Base-by-base conservation (phyloP, 2,888 invertebrate genomes). In the Apomyelois bistriatella region DNA sequence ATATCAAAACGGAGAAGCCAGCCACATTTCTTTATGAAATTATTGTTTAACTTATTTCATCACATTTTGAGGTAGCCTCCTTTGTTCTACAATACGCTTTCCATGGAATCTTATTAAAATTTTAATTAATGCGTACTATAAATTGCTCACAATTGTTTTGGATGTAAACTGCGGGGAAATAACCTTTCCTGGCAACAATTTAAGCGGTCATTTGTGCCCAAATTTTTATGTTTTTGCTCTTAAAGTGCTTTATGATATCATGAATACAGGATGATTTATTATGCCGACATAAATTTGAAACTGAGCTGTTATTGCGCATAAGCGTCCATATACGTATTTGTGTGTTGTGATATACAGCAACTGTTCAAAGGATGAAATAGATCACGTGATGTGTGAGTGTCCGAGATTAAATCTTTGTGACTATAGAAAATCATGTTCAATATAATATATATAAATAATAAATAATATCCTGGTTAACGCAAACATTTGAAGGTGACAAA, bases 41-140 rank as follows among this genome's bases (percentile, higher is more conserved):
- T 74, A 76, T 69, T 75, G 67, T 76, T 75, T 74, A 73, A 77
- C 70, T 77, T 76, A 72, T 75, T 79, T 65, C 69, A 70, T 75
- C 71, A 72, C 65, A 74, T 72, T 76, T 65, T 71, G 65, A 68
- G 70, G 68, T 69, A 67, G 62, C 62, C 66, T 62, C 66, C 66
- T 78, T 79, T 79, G 79, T 79, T 70, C 56, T 59, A 64, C 62
- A 77, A 73, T 66, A 68, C 63, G 75, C 68, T 78, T 66, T 63
- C 58, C 65, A 56, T 49, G 59, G 64, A 65, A 70, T 76, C 72
- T 76, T 80, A 79, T 79, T 79, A 79, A 78, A 76, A 65, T 76
- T 78, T 74, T 74, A 79, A 79, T 79, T 75, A 77, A 78, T 76
- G 74, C 65, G 61, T 72, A 68, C 69, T 74, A 76, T 74, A 74